phyloP scores from a whole-genome alignment of 2,797 vertebrate genomes.

The Enteromius argenteus region DNA sequence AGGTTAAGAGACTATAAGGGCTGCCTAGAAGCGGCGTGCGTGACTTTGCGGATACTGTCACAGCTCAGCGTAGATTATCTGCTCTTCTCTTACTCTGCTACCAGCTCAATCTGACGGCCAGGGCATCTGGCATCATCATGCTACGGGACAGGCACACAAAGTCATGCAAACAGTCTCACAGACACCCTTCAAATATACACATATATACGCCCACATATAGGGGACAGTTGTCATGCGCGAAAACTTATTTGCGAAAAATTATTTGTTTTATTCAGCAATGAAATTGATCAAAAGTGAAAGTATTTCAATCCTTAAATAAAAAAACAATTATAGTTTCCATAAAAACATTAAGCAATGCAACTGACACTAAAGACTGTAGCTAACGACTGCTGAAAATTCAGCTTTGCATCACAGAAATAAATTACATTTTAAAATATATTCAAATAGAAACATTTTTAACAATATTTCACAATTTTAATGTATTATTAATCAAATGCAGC shows the following conservation, averaged over 20 bases:
- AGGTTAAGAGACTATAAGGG: constrained; percentile 50
- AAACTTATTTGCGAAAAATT: not conserved
- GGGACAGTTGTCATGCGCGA: not conserved
- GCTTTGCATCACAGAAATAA: not conserved
- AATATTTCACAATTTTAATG: not conserved
- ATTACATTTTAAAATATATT: not conserved
- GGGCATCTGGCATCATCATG: constrained; percentile 33
- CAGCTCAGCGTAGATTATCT: constrained; percentile 48
- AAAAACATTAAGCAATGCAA: not conserved
- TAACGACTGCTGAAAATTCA: not conserved
- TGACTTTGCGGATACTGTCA: constrained; percentile 36
- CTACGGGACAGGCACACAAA: constrained; percentile 43
- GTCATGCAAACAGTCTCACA: constrained; percentile 48
- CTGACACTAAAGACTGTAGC: not conserved
- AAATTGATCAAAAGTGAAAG: not conserved
- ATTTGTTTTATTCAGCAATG: not conserved
- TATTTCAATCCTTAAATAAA: not conserved
- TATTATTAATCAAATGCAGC: not conserved
- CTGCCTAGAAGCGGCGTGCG: constrained; percentile 24
- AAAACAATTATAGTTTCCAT: not conserved
- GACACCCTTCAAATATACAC: constrained; percentile 41
- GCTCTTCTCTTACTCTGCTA: constrained; percentile 37
- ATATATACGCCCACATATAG: constrained; percentile 7
- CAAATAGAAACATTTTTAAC: not conserved
- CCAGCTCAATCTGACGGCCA: constrained; percentile 17